Base-by-base conservation (phyloP, 2,888 invertebrate species). In the Xylocampa areola region DNA sequence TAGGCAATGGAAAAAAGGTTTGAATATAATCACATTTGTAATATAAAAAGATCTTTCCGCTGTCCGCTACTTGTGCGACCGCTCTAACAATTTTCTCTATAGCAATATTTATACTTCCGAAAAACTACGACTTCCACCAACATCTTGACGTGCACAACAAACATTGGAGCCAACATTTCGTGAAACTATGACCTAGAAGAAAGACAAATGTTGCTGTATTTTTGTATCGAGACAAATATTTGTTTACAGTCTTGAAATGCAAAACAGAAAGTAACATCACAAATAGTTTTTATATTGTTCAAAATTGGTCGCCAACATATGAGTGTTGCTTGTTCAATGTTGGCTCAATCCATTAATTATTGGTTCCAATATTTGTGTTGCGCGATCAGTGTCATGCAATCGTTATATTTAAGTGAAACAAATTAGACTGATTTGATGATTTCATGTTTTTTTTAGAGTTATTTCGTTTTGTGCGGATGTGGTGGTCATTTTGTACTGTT, bases 341-440 rank as follows among this genome's bases (percentile, higher is more conserved):
- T 11, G 11, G 11, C 8, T 2, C 25, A 63, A 33, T 5, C n/a
- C n/a, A n/a, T n/a, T n/a, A n/a, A n/a, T n/a, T n/a, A 3, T 54
- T 55, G 47, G 55, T 21, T 4, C 37, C 49, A 59, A 52, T 25
- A 32, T 57, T 27, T 41, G 37, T 1, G 4, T 2, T 41, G 43
- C 27, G 25, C 13, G 8, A 11, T 29, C 33, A 58, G 40, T 47
- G 32, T 54, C 54, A 10, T 52, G 53, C 27, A 50, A 44, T 57
- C 23, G 6, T 86, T 87, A 84, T 84, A 82, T 51, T 73, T 88
- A 87, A 87, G 87, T 75, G 84, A 69, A 87, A 89, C 80, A 47
- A 79, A 79, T 87, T 88, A 90, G 91, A 90, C 91, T 90, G 91
- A 89, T 88, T 88, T 86, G 62, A 79, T 84, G 74, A 80, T 82